Evolutionary conservation across 92 coral and sea anemone genomes (phyloP), one percentile per base, ranked within the genome.

Genomic region (Palythoa heliodiscus): DNA sequence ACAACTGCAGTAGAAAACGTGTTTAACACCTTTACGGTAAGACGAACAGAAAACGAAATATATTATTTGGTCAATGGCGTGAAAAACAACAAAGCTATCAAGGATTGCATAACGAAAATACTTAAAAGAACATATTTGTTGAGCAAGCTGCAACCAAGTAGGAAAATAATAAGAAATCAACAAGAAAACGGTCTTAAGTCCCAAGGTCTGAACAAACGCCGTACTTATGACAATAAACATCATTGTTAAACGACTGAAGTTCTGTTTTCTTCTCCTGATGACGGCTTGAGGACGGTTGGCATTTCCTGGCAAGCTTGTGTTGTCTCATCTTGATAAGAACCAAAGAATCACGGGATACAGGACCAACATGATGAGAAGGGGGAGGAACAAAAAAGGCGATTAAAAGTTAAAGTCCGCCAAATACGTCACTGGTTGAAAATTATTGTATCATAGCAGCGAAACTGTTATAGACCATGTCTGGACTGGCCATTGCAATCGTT

Each of bases 291-390:
- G 66, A 40, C 82, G 82, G 82, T 76, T 76, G 67, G 63, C 82
- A 52, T 77, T 77, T n/a, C 82, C 82, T 77, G 69, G 82, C n/a
- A 77, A 77, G 40, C 24, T 77, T 77, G 69, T 77, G 82, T 77
- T 53, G 82, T 14, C 9, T 77, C 69, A 77, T 52, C 82, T 77
- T 52, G 82, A 77, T 67, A 77, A 77, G 68, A 57, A 57, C 13
- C 63, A 57, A 77, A 77, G 68, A 57, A 57, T 57, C 63, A 57
- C n/a, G 63, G 63, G 63, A 57, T 57, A 57, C 63, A 57, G 63
- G 63, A 57, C 63, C 63, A 57, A 57, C 63, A 57, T 57, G 63
- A 57, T 57, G 82, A 76, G 82, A 76, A 76, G 83, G 24, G 83
- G 83, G 54, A 77, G 67, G 82, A 77, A 53, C 2, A 77, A 50